These are phyloP conservation scores for Papilio xuthus DNA, from an alignment of 1,140 invertebrate species.

Conservation along the genomic window DNA sequence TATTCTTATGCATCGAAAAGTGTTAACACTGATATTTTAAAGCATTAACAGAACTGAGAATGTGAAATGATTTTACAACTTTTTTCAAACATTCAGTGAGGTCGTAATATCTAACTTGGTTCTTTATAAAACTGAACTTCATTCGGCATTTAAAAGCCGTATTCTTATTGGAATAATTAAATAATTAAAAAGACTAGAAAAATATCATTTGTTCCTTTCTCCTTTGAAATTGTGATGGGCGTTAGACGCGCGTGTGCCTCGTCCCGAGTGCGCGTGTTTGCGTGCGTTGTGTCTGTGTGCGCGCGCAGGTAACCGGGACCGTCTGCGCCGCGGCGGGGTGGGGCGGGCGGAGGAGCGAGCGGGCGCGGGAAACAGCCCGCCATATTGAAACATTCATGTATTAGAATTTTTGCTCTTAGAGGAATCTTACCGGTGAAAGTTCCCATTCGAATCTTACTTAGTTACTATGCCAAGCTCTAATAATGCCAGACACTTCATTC, in stretches of 20 bases:
- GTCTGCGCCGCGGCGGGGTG: conserved; percentile 48
- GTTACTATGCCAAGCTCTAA: background rate
- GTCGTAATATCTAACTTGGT: background rate
- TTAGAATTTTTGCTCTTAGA: conserved; percentile 72
- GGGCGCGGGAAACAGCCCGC: conserved; percentile 56
- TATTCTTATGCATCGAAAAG: too few species aligned
- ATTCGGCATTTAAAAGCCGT: background rate
- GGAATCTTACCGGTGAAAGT: conserved; percentile 59
- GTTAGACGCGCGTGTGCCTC: conserved; percentile 72
- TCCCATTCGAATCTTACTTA: conserved; percentile 41
- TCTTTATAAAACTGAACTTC: background rate
- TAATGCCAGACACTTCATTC: background rate
- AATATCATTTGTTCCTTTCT: conserved; percentile 56
- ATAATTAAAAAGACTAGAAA: background rate
- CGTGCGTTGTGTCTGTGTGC: conserved; percentile 42
- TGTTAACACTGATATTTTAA: too few species aligned
- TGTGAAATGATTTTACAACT: too few species aligned
- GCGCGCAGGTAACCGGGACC: conserved; percentile 75
- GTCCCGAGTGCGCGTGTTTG: conserved; percentile 46
- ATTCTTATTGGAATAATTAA: background rate
- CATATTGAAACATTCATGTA: conserved; percentile 63
- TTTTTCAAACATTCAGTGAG: too few species aligned
- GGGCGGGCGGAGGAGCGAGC: background rate
- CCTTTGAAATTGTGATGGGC: conserved; percentile 48
- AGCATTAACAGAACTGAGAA: too few species aligned